Base-by-base conservation (phyloP, 2,888 invertebrate genomes). In the Bombyx huttoni region DNA sequence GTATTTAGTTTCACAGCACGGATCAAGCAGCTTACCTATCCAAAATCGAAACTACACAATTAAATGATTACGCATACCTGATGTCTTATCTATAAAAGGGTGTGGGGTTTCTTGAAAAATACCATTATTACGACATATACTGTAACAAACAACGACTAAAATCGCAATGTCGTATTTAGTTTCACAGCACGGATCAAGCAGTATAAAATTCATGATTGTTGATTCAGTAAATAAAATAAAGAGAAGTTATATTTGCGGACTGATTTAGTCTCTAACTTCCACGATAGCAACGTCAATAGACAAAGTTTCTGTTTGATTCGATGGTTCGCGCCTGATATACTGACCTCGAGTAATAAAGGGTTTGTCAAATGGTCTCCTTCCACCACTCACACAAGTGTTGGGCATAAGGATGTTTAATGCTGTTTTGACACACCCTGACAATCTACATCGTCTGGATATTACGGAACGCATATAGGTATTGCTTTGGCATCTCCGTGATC, bases 261-360 rank as follows among this genome's bases (percentile, higher is more conserved):
- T 75, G 75, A 78, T 78, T 75, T 75, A 77, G 69, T 64, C 64
- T 66, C 58, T 57, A 76, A 78, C 68, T 79, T 77, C 67, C 65
- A 69, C 67, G 71, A 70, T 68, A 73, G 70, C 71, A 72, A 73
- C 75, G 69, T 67, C 76, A 73, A 77, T 73, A 75, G 74, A 63
- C 62, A 59, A 79, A 79, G 73, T 78, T 79, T 67, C 58, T 54
- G 59, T 60, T 57, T 64, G 59, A 73, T 67, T 73, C 68, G 78
- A 79, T 78, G 68, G 73, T 75, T 73, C 64, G 61, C 65, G 60
- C 62, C 65, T 63, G 74, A 74, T 75, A 75, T 59, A 59, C 55
- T 63, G 60, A 63, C 60, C 59, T 64, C 47, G 47, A 50, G 50
- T 47, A 50, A 46, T 50, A 64, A 47, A 47, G 14, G 47, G 40